phyloP scores from a whole-genome alignment of 2,113 vertebrate species.

The Psilopsiagon aymara region DNA sequence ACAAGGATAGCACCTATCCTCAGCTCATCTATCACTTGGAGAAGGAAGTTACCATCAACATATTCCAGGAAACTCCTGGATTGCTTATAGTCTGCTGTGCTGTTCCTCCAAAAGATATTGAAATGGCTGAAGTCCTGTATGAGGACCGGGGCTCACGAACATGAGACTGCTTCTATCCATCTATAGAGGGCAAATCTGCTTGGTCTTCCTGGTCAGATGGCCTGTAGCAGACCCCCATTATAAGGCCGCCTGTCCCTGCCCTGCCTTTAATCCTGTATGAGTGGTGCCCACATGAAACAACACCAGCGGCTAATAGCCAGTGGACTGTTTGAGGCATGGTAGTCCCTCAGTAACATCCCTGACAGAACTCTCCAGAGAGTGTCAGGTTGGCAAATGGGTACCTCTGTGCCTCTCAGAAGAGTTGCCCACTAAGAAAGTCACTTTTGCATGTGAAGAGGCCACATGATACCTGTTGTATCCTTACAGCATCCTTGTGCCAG shows the following conservation, averaged over 20 bases:
- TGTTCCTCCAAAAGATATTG: background rate
- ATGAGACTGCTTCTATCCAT: background rate
- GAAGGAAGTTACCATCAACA: background rate
- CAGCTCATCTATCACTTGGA: background rate
- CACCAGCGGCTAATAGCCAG: background rate
- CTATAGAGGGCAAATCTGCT: background rate
- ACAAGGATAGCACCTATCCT: background rate
- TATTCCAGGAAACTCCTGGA: background rate
- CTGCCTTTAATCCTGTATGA: background rate
- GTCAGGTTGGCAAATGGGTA: background rate
- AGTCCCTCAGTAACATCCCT: background rate
- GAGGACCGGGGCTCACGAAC: background rate
- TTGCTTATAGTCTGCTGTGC: background rate
- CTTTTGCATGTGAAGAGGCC: background rate
- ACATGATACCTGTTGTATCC: background rate
- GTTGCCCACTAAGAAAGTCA: background rate
- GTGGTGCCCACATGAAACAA: background rate
- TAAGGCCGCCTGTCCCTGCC: background rate
- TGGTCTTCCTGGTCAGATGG: background rate
- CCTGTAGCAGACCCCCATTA: background rate
- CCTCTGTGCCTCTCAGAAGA: background rate
- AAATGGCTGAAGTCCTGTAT: background rate
- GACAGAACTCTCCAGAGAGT: background rate
- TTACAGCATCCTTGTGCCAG: background rate
- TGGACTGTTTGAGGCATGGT: background rate